Percentiles rank a stretch among this genome's conserved stretches.
Evolutionary conservation across 2,888 invertebrate genomes (phyloP).

Genomic region (Nasonovia ribisnigri): DNA sequence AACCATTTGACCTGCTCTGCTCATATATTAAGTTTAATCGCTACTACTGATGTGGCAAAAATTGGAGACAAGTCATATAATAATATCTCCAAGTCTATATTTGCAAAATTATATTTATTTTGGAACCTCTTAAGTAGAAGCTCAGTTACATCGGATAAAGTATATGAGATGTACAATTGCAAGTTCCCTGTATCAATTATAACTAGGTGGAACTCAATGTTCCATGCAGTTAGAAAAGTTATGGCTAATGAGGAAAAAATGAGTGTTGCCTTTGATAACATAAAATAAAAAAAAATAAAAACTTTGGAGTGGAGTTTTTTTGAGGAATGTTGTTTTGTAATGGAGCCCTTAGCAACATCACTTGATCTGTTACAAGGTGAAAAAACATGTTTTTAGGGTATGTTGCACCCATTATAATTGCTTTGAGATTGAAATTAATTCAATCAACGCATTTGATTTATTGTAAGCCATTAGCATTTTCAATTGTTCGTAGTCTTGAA

Average conservation of each 20-base stretch:
- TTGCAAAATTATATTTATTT: not conserved
- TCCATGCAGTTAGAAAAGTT: not conserved
- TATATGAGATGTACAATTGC: not conserved
- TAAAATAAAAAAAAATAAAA: not conserved
- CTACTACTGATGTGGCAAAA: conserved; percentile 15
- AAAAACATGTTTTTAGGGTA: not conserved
- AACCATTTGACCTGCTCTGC: not conserved
- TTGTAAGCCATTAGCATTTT: not conserved
- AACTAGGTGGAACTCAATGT: conserved; percentile 23
- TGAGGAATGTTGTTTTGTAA: not conserved
- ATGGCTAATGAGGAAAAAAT: not conserved
- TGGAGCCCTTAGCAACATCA: not conserved
- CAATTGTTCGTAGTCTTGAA: not conserved
- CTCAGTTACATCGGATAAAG: not conserved
- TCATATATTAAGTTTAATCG: conserved; percentile 1
- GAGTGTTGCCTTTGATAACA: not conserved
- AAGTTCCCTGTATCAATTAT: conserved; percentile 18
- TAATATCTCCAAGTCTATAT: not conserved
- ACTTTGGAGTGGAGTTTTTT: not conserved
- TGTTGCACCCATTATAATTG: not conserved
- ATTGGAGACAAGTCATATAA: not conserved
- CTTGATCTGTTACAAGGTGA: not conserved
- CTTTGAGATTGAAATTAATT: not conserved
- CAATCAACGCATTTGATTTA: not conserved
- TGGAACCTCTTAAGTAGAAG: not conserved